Base-by-base conservation (phyloP, 2,888 invertebrate species). In the Eurois occulta region DNA sequence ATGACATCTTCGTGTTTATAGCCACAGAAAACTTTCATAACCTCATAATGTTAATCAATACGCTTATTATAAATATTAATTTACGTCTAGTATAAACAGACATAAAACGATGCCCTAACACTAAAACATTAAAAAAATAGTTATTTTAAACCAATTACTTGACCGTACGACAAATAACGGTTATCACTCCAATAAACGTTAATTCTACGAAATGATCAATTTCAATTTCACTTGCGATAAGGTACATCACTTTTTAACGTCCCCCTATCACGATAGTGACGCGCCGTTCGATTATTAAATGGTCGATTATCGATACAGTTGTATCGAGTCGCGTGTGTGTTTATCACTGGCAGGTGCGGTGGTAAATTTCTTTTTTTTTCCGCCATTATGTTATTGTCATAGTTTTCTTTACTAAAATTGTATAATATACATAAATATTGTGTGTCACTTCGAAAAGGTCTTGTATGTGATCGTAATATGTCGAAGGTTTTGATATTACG, bases 311-410 rank as follows among this genome's bases (percentile, higher is more conserved):
- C 94, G 94, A 94, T 94, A 93, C 91, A 91, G 93, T 94, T 91
- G 93, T 93, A 94, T 95, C 92, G 92, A 92, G 85, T 90, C 90
- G 95, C 93, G 95, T 94, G 94, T 94, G 93, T 89, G 90, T 87
- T 87, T 81, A 87, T 90, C 91, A 90, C 90, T 88, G 88, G 93
- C 94, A 94, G 94, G 93, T 94, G 94, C 86, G 89, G 83, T 74
- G 78, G 77, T 76, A 75, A 80, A 86, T 77, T 87, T 77, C 73
- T 81, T 89, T 87, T 86, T 88, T 77, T 82, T 86, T 87, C 85
- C 83, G 75, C 84, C 80, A 78, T 89, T 86, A 88, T 78, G 83
- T 87, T 84, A 85, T 83, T 91, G 86, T 90, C 85, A 85, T 75
- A 80, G 79, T 86, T 80, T 82, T 85, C 80, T 78, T 81, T 81